Percentiles rank a stretch among this genome's conserved stretches.
Conservation (phyloP, 2,888 invertebrate genomes). For the Siphlonurus alternatus region DNA sequence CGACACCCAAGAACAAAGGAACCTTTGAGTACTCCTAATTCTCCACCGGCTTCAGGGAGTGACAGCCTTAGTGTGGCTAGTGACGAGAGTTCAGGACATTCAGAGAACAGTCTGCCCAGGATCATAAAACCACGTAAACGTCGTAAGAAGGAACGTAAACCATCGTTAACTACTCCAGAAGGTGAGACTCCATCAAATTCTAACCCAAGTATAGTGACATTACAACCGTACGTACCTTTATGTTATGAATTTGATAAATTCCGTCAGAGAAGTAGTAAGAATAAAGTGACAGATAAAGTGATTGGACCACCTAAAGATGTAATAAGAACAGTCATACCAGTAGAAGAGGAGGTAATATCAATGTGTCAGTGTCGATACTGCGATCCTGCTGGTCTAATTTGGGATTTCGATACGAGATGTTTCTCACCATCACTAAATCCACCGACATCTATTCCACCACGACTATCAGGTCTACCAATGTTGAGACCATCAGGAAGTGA, state of each 20-base stretch:
- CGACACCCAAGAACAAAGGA: slow-evolving; percentile 19
- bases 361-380: slow-evolving; percentile 51
- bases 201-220: slow-evolving; percentile 22
- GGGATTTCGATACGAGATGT: slow-evolving; percentile 48
- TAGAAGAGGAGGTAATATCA: not conserved
- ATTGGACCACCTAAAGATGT: slow-evolving; percentile 10
- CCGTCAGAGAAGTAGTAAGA: not conserved
- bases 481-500: not conserved
- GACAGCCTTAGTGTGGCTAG: slow-evolving; percentile 57
- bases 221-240: slow-evolving; percentile 31
- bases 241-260: slow-evolving; percentile 19
- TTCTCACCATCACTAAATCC: slow-evolving; percentile 35
- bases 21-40: not conserved
- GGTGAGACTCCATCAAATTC: slow-evolving; percentile 10
- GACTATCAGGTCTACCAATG: not conserved
- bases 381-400: slow-evolving; percentile 55
- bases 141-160: slow-evolving; percentile 76
- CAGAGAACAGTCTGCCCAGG: slow-evolving; percentile 65
- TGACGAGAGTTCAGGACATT: slow-evolving; percentile 55
- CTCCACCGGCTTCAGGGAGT: slow-evolving; percentile 27
- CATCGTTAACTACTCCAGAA: slow-evolving; percentile 25
- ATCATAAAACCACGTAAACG: slow-evolving; percentile 81
- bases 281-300: slow-evolving; percentile 17
- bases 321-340: not conserved
- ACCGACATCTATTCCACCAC: slow-evolving; percentile 19